Evolutionary conservation across 2,797 vertebrate genomes (phyloP).

Genomic region (Pipistrellus pygmaeus): DNA sequence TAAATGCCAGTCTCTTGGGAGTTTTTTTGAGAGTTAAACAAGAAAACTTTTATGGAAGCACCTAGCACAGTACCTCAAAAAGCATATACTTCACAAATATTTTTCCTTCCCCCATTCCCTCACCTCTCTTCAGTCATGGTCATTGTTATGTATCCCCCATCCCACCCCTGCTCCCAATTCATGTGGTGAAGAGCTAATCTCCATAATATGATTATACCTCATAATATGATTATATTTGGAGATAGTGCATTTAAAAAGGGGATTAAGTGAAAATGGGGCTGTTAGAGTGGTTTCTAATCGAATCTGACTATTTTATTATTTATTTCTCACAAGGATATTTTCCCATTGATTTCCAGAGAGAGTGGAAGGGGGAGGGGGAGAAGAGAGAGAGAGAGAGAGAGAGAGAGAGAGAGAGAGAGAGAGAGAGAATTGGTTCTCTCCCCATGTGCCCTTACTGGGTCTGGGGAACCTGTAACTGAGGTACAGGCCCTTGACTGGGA

Average conservation of each 20-base stretch:
- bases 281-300: neutral
- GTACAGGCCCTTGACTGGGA: too few relatives aligned
- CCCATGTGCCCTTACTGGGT: too few relatives aligned
- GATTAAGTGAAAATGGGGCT: constrained; percentile 14
- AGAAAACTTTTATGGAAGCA: constrained; percentile 25
- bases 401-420: too few relatives aligned
- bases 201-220: too few relatives aligned
- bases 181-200: neutral
- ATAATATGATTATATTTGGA: neutral
- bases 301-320: neutral
- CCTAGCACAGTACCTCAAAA: neutral
- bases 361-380: too few relatives aligned
- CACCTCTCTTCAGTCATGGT: neutral
- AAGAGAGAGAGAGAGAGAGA: too few relatives aligned
- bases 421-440: too few relatives aligned
- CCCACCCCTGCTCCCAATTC: neutral
- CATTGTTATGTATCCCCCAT: neutral
- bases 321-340: too few relatives aligned
- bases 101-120: neutral
- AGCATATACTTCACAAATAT: neutral
- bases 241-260: neutral
- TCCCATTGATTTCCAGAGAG: too few relatives aligned
- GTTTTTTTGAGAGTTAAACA: constrained; percentile 40
- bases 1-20: neutral
- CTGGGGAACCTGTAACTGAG: too few relatives aligned